These are phyloP conservation scores for Fratercula arctica DNA, from an alignment of 2,797 vertebrate genomes.

Conservation along the genomic window DNA sequence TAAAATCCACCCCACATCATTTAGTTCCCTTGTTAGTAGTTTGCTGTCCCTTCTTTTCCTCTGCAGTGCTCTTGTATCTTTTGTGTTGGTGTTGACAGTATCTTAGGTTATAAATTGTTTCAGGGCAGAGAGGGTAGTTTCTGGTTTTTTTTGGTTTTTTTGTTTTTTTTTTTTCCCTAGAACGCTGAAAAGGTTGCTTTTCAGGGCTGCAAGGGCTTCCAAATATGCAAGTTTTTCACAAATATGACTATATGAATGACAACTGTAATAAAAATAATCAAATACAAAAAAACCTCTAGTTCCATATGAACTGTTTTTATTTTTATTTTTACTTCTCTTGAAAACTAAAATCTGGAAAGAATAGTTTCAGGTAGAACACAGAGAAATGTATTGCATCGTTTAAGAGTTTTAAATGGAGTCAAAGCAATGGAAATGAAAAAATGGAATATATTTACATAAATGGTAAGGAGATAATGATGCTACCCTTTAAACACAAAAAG, in stretches of 20 bases:
- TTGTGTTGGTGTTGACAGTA: background rate
- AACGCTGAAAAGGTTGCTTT: background rate
- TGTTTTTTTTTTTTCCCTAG: background rate
- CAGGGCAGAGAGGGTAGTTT: background rate
- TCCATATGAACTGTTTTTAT: background rate
- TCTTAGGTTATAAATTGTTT: background rate
- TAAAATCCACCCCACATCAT: constrained; percentile 12
- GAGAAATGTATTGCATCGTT: background rate
- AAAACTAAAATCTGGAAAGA: background rate
- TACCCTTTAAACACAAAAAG: background rate
- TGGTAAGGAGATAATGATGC: background rate
- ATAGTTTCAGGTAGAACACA: background rate
- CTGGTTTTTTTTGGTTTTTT: too few species aligned
- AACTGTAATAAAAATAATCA: background rate
- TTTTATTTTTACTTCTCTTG: background rate
- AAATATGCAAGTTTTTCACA: background rate
- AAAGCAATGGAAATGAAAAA: background rate
- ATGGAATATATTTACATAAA: background rate
- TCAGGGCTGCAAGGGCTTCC: background rate
- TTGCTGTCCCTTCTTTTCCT: background rate
- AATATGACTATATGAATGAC: background rate
- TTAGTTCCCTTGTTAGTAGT: background rate
- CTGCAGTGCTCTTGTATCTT: background rate
- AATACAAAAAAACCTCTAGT: background rate
- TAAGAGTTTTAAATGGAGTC: background rate